Evolutionary conservation across 2,113 vertebrate genomes (phyloP).

Genomic region (Hyla sarda): DNA sequence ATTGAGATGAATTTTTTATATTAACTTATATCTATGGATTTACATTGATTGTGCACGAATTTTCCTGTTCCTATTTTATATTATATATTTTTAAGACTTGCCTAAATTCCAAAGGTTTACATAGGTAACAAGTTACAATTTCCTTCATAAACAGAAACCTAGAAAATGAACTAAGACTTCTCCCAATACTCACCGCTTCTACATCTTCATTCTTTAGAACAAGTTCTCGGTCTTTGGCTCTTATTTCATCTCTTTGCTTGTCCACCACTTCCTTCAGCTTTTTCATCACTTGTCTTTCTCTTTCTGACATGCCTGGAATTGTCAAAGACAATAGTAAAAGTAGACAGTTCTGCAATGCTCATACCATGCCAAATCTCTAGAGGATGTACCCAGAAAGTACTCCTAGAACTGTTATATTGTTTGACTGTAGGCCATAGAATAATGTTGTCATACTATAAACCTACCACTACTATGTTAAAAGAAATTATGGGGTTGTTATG

Average conservation of each 20-base stretch:
- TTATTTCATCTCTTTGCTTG: constrained; percentile 90
- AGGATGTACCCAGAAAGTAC: not conserved
- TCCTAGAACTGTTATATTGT: no score
- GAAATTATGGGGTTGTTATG: no score
- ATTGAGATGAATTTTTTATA: no score
- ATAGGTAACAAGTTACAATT: not conserved
- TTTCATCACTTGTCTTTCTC: constrained; percentile 85
- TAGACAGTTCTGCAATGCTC: not conserved
- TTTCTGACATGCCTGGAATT: constrained; percentile 83
- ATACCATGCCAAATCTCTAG: not conserved
- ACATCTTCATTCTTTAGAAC: constrained; percentile 85
- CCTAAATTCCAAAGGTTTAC: no score
- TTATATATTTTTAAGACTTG: no score
- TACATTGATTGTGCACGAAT: no score
- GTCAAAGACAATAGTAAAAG: not conserved
- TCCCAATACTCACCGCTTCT: constrained; percentile 81
- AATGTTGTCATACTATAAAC: no score
- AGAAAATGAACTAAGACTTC: not conserved
- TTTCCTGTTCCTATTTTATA: no score
- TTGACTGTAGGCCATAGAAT: no score
- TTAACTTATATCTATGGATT: no score
- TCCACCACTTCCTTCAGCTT: constrained; percentile 88
- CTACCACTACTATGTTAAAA: not conserved
- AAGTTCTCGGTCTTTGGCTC: constrained; percentile 86
- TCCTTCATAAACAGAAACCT: not conserved